These are phyloP conservation scores for Paedocypris micromegethes DNA, from an alignment of 2,797 vertebrate species.

Conservation along the genomic window DNA sequence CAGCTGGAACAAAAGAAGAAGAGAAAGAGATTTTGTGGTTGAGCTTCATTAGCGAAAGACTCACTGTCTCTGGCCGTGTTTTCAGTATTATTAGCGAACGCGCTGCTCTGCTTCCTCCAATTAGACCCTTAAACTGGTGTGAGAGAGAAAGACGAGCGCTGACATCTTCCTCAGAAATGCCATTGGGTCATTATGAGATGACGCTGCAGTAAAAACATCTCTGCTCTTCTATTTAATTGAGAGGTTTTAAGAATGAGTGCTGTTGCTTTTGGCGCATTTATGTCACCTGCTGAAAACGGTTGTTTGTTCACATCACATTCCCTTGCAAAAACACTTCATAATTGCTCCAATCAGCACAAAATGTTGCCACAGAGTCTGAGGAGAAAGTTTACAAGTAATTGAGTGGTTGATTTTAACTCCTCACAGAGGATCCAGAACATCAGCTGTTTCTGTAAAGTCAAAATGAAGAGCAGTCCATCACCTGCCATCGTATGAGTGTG, in stretches of 20 bases:
- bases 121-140: conserved; percentile 65
- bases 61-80: conserved; percentile 47
- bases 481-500: too few relatives aligned
- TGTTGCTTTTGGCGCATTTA: conserved; percentile 49
- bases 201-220: conserved; percentile 60
- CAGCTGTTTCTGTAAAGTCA: too few relatives aligned
- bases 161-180: conserved; percentile 66
- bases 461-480: too few relatives aligned
- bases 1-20: too few relatives aligned
- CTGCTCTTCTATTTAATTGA: conserved; percentile 62
- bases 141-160: conserved; percentile 53
- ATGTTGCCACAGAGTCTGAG: too few relatives aligned
- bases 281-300: conserved; percentile 56
- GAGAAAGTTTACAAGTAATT: too few relatives aligned
- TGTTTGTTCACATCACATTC: background rate
- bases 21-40: background rate
- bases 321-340: conserved; percentile 18
- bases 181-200: conserved; percentile 68
- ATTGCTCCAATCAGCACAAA: background rate
- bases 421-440: too few relatives aligned
- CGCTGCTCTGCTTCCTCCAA: conserved; percentile 62
- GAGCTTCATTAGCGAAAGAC: conserved; percentile 2
- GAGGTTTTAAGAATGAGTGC: conserved; percentile 56
- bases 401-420: background rate
- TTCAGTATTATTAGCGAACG: conserved; percentile 58